Base-by-base conservation (phyloP, 2,888 invertebrate genomes). In the Plagodis dolabraria region DNA sequence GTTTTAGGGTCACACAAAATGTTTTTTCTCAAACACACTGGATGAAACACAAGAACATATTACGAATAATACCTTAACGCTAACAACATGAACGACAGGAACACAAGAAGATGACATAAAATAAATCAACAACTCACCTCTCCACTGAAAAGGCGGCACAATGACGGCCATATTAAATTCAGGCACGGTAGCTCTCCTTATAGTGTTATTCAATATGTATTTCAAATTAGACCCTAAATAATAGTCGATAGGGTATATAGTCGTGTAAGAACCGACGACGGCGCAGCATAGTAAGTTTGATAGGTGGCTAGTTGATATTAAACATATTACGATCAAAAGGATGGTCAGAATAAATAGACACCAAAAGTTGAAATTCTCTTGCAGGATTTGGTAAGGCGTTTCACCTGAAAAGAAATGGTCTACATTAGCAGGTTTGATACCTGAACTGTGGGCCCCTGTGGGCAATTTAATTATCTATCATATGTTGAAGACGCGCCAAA, bases 121-220 rank as follows among this genome's bases (percentile, higher is more conserved):
- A n/a, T n/a, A 8, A 6, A 9, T 36, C 7, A 22, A 48, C 22
- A 4, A 53, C 56, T 87, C 78, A 95, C 95, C 95, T 83, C 83
- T 87, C 70, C 82, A 81, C 76, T 95, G 93, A 76, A 92, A 94
- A 0, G 95, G 95, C 22, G 95, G 94, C 66, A 93, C 85, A 49
- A 95, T 78, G 33, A 94, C 83, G 33, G 95, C 96, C 12, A 81
- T 76, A 49, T 93, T 89, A 70, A 95, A 96, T n/a, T 91, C 84
- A 0, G 87, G 75, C 8, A 95, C 93, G 0, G 93, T 93, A 0
- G 94, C 94, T 64, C 96, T 93, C 64, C 96, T 86, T n/a, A 95
- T 77, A 0, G 94, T 89, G 73, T 96, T 96, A 22, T 96, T 87
- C 2, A 96, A 70, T 40, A 96, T 95, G 75, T 95, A 96, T 70